phyloP scores from a whole-genome alignment of 2,888 invertebrate genomes.

The Trachelus tabidus region DNA sequence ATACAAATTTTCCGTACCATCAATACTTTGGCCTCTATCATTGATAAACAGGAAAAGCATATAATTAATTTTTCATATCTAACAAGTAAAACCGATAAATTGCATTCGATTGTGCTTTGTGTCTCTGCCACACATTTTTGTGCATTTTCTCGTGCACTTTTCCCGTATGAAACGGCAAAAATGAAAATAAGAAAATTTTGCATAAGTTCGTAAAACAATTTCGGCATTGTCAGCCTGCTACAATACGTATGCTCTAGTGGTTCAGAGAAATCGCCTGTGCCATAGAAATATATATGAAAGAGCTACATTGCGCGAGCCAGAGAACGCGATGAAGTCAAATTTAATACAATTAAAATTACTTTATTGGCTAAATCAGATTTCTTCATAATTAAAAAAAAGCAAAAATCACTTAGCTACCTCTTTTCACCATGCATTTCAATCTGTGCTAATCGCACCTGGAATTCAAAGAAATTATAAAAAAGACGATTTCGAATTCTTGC shows the following conservation, averaged over 20 bases:
- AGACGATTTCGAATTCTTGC: background rate
- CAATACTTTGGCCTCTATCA: background rate
- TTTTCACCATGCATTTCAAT: background rate
- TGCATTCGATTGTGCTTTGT: background rate
- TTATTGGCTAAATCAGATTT: background rate
- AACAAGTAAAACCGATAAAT: background rate
- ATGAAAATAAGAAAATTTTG: background rate
- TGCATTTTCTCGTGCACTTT: background rate
- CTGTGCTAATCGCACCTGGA: background rate
- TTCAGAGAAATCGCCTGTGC: background rate
- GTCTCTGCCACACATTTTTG: background rate
- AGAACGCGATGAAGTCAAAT: background rate
- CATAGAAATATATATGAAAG: background rate
- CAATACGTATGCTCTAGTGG: background rate
- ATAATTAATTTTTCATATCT: background rate
- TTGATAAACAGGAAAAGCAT: background rate
- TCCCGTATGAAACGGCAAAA: background rate
- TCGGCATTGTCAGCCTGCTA: constrained; percentile 13
- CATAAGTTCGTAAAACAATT: constrained; percentile 5
- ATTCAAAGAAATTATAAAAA: background rate
- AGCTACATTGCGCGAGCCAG: background rate
- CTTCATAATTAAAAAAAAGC: background rate
- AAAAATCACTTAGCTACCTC: background rate
- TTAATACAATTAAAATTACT: background rate
- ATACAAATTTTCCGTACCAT: background rate